These are phyloP conservation scores for Oscheius myriophilus DNA, from an alignment of 2,888 invertebrate genomes.

Conservation along the genomic window DNA sequence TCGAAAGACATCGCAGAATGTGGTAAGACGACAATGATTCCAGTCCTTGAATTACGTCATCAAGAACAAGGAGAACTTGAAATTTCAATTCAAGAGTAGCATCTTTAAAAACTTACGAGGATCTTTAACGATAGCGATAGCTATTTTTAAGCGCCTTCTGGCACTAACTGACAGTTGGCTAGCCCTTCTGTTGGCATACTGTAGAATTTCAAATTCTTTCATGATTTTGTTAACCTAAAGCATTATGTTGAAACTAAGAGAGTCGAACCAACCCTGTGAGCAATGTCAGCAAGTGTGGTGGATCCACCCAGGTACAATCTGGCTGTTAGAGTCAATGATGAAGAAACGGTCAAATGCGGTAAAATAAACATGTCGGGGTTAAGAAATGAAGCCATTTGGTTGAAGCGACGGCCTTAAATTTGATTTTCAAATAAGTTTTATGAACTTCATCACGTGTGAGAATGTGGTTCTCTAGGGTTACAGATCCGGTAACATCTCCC, in stretches of 20 bases:
- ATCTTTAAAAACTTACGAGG: slow-evolving; percentile 79
- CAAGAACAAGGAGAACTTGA: slow-evolving; percentile 72
- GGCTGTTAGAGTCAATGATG: slow-evolving; percentile 53
- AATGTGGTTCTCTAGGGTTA: slow-evolving; percentile 86
- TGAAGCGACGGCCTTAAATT: slow-evolving; percentile 53
- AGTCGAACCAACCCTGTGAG: slow-evolving; percentile 42
- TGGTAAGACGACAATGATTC: slow-evolving; percentile 94
- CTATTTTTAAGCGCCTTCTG: slow-evolving; percentile 87
- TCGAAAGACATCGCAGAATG: slow-evolving; percentile 90
- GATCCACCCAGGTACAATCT: slow-evolving; percentile 42
- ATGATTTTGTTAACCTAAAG: slow-evolving; percentile 80
- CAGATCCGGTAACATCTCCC: slow-evolving; percentile 86
- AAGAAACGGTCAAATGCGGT: slow-evolving; percentile 43
- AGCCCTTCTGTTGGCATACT: slow-evolving; percentile 82
- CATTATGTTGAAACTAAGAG: background rate
- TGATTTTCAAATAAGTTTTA: background rate
- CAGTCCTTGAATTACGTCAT: slow-evolving; percentile 92
- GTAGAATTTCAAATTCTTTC: slow-evolving; percentile 90
- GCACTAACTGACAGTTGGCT: slow-evolving; percentile 88
- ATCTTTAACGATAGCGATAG: slow-evolving; percentile 90
- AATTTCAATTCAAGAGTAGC: background rate
- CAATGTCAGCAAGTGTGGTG: slow-evolving; percentile 37
- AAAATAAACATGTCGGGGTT: slow-evolving; percentile 45
- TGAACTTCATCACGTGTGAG: slow-evolving; percentile 75
- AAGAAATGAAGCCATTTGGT: slow-evolving; percentile 53